Percentiles rank a stretch among this genome's conserved stretches.
Conservation (phyloP, 2,113 vertebrate species). For the Ranitomeya variabilis region DNA sequence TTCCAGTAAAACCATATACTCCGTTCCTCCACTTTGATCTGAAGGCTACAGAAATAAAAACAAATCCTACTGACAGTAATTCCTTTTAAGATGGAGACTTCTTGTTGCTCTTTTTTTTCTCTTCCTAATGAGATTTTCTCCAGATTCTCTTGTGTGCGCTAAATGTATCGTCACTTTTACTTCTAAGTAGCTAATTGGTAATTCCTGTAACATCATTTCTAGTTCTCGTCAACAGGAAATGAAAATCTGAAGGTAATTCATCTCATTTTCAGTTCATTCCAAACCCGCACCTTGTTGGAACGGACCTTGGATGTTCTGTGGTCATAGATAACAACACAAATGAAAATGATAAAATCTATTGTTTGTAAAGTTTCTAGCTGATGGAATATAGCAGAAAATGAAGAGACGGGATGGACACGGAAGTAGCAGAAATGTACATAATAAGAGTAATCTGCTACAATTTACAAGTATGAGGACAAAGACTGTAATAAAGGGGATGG, state of each 20-base stretch:
- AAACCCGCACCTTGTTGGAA: background rate
- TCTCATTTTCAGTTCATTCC: slow-evolving; percentile 5
- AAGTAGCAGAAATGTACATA: background rate
- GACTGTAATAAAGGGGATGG: background rate
- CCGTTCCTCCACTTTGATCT: background rate
- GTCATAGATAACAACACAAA: slow-evolving; percentile 23
- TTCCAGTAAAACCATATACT: background rate
- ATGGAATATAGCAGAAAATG: background rate
- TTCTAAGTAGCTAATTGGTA: slow-evolving; percentile 23
- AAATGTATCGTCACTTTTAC: slow-evolving; percentile 10
- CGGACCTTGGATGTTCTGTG: background rate
- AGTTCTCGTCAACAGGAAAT: slow-evolving; percentile 38
- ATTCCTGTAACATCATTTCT: slow-evolving; percentile 36
- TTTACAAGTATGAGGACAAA: background rate
- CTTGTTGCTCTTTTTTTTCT: slow-evolving; percentile 19
- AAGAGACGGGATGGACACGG: background rate
- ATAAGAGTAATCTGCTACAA: background rate
- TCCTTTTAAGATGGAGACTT: background rate
- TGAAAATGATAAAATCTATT: slow-evolving; percentile 15
- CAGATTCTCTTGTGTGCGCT: slow-evolving; percentile 18
- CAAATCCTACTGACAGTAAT: slow-evolving; percentile 14
- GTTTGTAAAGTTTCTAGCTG: slow-evolving; percentile 3
- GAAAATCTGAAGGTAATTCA: slow-evolving; percentile 36
- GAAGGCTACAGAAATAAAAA: background rate
- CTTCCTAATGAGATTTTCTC: background rate